phyloP scores from a whole-genome alignment of 2,113 vertebrate species.

The Propithecus coquereli region DNA sequence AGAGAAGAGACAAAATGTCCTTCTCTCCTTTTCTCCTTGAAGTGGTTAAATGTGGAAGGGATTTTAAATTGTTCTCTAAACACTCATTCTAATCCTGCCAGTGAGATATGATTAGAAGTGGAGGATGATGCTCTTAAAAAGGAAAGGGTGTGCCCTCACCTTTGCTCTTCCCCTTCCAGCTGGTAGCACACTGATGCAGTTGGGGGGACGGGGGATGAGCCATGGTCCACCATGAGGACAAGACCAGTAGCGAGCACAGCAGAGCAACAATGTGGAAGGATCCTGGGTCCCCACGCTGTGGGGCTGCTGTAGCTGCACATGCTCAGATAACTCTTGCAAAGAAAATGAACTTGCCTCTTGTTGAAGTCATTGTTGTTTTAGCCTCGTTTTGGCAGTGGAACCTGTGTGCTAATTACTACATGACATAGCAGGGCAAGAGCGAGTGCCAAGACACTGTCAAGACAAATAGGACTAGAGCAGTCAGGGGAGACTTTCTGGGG shows the following conservation, averaged over 20 bases:
- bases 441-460: neutral
- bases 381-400: neutral
- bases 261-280: neutral
- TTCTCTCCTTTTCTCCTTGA: neutral
- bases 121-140: neutral
- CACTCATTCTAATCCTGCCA: neutral
- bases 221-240: neutral
- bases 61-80: neutral
- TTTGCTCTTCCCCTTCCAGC: neutral
- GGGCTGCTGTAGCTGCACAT: neutral
- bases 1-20: neutral
- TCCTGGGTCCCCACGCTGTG: neutral
- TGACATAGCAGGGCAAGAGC: neutral
- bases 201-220: neutral
- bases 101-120: neutral
- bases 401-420: neutral
- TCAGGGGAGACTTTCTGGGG: neutral
- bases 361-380: neutral
- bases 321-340: neutral
- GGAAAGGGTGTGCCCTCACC: neutral
- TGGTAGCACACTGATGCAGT: neutral
- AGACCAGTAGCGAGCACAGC: neutral
- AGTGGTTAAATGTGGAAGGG: neutral
- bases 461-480: neutral
- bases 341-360: neutral